Base-by-base conservation (phyloP, 2,797 vertebrate species). In the Trichosurus vulpecula region DNA sequence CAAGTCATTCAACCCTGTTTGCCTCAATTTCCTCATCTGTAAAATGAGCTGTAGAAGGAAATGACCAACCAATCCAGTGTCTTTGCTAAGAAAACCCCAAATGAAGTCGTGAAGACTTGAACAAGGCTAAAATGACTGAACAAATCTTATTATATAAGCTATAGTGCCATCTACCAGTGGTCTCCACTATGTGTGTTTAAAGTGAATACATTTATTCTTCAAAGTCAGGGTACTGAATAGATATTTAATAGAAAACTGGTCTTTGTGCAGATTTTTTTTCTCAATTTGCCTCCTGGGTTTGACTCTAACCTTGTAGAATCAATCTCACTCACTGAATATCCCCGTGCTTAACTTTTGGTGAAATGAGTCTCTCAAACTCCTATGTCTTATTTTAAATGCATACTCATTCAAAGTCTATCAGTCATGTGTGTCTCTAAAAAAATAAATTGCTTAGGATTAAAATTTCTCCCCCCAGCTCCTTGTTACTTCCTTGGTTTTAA, bases 101-200 rank as follows among this genome's bases (percentile, higher is more conserved):
- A 66, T 66, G 35, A 58, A 27, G 57, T 58, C 30, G 31, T 58
- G 30, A n/a, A 66, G 66, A n/a, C 4, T 74, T 74, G 16, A 41
- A 25, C n/a, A 74, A 13, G 2, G 41, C n/a, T 41, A 22, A 74
- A 74, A 22, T 22, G 6, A 74, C 16, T 55, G 57, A 94, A 92
- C 91, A n/a, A n/a, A 12, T 35, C 74, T 93, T 92, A 58, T 92
- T 81, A 54, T 74, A 56, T 94, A 94, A 95, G 16, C 94, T 92
- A n/a, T 90, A 94, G 66, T 96, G 94, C 96, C 96, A 97, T 93
- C 95, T 97, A 91, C 93, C 96, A 95, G 96, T 56, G 95, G 14
- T 96, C 96, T 96, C 95, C 96, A 96, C 74, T 58, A 81, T 52
- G 52, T 41, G 61, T 97, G 12, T 8, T 53, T 52, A 35, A 90